Conservation (phyloP, 2,797 vertebrate genomes). For the Halcyon smyrnensis region DNA sequence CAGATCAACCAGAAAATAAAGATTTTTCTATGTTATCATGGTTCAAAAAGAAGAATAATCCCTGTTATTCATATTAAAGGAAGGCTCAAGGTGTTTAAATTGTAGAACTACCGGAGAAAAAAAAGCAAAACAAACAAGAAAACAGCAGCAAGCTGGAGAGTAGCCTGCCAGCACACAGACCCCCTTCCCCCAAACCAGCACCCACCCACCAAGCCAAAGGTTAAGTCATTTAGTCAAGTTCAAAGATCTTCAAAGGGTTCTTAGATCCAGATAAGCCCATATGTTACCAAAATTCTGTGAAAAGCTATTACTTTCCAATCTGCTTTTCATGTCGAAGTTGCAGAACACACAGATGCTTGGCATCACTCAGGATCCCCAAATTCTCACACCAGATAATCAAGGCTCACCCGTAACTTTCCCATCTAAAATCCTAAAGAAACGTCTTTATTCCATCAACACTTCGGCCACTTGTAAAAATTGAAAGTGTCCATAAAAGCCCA, state of each 20-base stretch:
- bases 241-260: constrained; percentile 93
- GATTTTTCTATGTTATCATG: not conserved
- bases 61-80: constrained; percentile 7
- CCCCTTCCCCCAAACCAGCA: constrained; percentile 45
- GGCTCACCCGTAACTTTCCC: constrained; percentile 71
- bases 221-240: constrained; percentile 95
- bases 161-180: constrained; percentile 31
- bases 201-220: constrained; percentile 87
- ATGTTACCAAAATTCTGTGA: constrained; percentile 85
- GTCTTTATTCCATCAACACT: constrained; percentile 83
- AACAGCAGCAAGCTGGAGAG: not conserved
- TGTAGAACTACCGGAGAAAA: not conserved
- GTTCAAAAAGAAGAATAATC: not conserved
- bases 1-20: not conserved
- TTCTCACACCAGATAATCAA: constrained; percentile 84
- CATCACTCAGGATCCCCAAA: constrained; percentile 85
- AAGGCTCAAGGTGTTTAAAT: constrained; percentile 23
- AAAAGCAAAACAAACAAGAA: not conserved
- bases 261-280: constrained; percentile 95
- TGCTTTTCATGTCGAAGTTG: constrained; percentile 80
- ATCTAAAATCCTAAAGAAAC: constrained; percentile 70
- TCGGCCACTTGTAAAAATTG: constrained; percentile 77
- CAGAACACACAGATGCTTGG: constrained; percentile 87
- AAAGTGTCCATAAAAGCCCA: constrained; percentile 82
- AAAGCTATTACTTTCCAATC: constrained; percentile 84